Conservation (phyloP, 2,113 vertebrate genomes). For the Pristiophorus japonicus region DNA sequence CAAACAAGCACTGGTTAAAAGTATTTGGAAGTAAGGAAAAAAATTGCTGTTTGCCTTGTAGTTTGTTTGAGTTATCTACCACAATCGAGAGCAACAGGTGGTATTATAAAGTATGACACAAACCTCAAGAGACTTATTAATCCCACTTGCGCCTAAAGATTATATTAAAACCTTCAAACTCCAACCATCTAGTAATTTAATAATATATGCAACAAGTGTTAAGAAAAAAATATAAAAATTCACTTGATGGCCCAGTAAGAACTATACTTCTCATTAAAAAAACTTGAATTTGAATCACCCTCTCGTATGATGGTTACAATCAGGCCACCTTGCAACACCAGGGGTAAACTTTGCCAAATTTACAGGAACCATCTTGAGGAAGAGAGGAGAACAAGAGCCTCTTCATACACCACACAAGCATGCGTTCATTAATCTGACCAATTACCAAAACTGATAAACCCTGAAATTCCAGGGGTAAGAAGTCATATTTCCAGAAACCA, state of each 20-base stretch:
- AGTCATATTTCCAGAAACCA: not conserved
- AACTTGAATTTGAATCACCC: not conserved
- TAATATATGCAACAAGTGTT: not conserved
- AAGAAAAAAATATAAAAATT: not conserved
- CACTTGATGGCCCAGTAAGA: not conserved
- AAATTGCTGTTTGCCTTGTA: not conserved
- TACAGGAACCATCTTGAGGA: not conserved
- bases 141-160: not conserved
- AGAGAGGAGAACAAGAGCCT: not conserved
- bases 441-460: not conserved
- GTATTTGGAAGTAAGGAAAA: not conserved
- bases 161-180: not conserved
- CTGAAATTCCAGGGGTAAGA: not conserved
- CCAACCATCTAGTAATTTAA: not conserved
- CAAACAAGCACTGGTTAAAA: not conserved
- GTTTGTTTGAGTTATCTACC: not conserved
- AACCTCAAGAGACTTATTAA: not conserved
- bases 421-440: not conserved
- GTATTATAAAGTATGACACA: not conserved
- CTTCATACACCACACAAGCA: not conserved
- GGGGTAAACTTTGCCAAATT: not conserved
- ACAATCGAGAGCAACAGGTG: not conserved
- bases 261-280: not conserved
- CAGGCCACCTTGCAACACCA: not conserved
- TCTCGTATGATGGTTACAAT: not conserved